Base-by-base conservation (phyloP, 2,888 invertebrate species). In the Eupeodes luniger region DNA sequence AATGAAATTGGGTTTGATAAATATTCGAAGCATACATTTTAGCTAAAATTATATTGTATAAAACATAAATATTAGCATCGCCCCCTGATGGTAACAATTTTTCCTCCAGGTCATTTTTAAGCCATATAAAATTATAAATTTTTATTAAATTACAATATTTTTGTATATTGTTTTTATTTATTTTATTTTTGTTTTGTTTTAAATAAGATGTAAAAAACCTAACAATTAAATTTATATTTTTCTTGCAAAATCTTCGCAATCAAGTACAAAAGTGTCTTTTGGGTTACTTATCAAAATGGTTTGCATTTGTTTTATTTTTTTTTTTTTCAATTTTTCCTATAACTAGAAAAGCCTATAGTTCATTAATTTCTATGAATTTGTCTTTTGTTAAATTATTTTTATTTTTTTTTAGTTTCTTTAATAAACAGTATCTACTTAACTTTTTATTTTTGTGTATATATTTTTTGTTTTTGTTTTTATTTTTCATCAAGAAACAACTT, bases 251-350 rank as follows among this genome's bases (percentile, higher is more conserved):
- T 78, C 51, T 88, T 77, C 81, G 88, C 84, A 84, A 81, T 85
- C 59, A 81, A 89, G 85, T 85, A 89, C 81, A 89, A 89, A 85
- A 82, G 67, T 89, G 62, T 88, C 14, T 70, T 72, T 69, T 62
- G 75, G 75, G 86, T 86, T 86, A 82, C 83, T 83, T 87, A 87
- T 87, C 83, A 83, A 87, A 87, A 83, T 61, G 70, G 36, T 80
- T 55, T 81, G 62, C 16, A 55, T 59, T 66, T 62, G 47, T 36
- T 0, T 61, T 53, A 61, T 62, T 14, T 70, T 53, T 75, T 19
- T 19, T 49, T 78, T 61, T 19, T 49, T 78, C 55, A 75, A 59
- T 40, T 64, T 67, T 61, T 61, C 66, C 74, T 75, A 67, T 61
- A 66, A 80, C 87, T 87, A 87, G 78, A 84, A 80, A 87, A 87